Conservation (phyloP, 2,797 vertebrate genomes). For the Hozukius guyotensis region DNA sequence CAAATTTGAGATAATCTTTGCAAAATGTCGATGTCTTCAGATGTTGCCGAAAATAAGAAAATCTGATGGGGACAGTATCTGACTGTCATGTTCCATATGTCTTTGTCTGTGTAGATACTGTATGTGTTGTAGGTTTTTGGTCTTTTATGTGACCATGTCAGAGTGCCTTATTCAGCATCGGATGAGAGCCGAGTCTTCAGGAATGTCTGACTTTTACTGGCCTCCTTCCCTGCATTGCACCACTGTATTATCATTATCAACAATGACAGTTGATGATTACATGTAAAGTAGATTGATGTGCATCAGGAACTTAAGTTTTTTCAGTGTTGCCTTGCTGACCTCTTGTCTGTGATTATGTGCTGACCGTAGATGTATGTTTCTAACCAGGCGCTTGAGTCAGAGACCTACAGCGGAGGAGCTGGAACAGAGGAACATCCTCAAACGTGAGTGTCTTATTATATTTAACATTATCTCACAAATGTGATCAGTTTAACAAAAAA, state of each 20-base stretch:
- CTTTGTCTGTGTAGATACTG: background rate
- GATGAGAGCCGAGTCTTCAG: constrained; percentile 23
- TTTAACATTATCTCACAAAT: background rate
- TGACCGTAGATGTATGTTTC: constrained; percentile 62
- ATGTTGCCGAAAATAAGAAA: background rate
- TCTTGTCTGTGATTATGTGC: constrained; percentile 18
- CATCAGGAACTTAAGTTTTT: background rate
- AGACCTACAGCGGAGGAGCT: constrained; percentile 96
- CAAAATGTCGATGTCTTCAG: constrained; percentile 1
- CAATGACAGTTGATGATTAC: background rate
- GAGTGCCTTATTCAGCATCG: constrained; percentile 14
- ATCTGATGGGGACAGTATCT: background rate
- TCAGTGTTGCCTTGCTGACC: background rate
- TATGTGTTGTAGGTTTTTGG: background rate
- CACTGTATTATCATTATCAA: constrained; percentile 13
- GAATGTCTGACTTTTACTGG: background rate
- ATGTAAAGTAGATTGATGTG: background rate
- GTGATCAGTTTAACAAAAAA: background rate
- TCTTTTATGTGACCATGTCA: constrained; percentile 18
- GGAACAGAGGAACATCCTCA: constrained; percentile 98
- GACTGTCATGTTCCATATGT: background rate
- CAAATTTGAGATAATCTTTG: constrained; percentile 25
- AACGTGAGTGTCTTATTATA: constrained; percentile 88
- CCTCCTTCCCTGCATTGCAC: constrained; percentile 13
- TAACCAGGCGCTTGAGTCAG: constrained; percentile 95